Percentiles rank a stretch among this genome's conserved stretches.
Evolutionary conservation across 2,113 vertebrate genomes (phyloP).

Genomic region (Sturnira hondurensis): DNA sequence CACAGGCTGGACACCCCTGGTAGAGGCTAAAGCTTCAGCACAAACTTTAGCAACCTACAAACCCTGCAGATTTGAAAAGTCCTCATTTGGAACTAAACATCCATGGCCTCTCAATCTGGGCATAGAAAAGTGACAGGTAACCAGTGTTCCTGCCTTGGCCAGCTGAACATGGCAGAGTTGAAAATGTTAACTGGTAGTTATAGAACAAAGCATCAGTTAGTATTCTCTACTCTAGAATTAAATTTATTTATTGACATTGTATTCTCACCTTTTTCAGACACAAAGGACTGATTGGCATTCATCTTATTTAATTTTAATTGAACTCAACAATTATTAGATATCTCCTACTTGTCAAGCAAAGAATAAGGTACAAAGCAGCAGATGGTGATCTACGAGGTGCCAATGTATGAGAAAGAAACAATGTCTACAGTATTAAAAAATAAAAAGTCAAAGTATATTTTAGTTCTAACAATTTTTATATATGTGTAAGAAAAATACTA

Average conservation of each 20-base stretch:
- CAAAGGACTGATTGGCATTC: background rate
- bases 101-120: background rate
- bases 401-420: background rate
- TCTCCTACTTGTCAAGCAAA: background rate
- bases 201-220: background rate
- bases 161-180: background rate
- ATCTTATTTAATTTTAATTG: constrained; percentile 21
- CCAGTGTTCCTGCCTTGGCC: background rate
- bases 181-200: background rate
- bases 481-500: background rate
- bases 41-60: background rate
- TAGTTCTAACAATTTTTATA: background rate
- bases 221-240: background rate
- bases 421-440: background rate
- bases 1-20: no score
- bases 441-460: background rate
- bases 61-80: background rate
- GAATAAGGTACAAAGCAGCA: background rate
- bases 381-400: background rate
- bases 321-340: background rate
- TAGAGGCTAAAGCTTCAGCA: background rate
- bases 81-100: background rate
- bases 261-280: background rate
- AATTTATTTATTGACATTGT: background rate
- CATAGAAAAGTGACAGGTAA: background rate